Evolutionary conservation across 2,113 vertebrate species (phyloP).

Genomic region (Bostrychus sinensis): DNA sequence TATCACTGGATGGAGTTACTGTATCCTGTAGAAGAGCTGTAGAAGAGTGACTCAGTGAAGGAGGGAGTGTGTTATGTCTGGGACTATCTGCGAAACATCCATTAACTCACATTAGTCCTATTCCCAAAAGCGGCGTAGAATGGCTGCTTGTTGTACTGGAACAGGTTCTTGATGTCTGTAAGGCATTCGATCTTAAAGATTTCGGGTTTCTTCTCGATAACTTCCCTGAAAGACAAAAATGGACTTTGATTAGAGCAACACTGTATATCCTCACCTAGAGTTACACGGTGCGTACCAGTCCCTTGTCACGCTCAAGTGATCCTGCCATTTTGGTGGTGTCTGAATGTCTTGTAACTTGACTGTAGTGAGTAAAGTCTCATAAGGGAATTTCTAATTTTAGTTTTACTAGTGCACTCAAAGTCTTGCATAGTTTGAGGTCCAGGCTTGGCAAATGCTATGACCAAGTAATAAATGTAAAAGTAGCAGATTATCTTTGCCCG

Average conservation of each 20-base stretch:
- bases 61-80: conserved; percentile 25
- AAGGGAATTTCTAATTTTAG: too few relatives aligned
- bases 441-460: too few relatives aligned
- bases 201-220: conserved; percentile 99
- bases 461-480: too few relatives aligned
- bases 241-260: conserved; percentile 28
- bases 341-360: too few relatives aligned
- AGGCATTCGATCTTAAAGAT: conserved; percentile 99
- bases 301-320: too few relatives aligned
- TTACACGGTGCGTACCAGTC: too few relatives aligned
- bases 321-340: too few relatives aligned
- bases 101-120: conserved; percentile 86
- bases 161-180: conserved; percentile 97
- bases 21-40: conserved; percentile 31
- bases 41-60: conserved; percentile 5
- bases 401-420: too few relatives aligned
- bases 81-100: conserved; percentile 35
- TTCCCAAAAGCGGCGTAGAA: conserved; percentile 99
- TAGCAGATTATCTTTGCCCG: too few relatives aligned
- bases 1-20: conserved; percentile 18
- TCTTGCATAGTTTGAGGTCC: too few relatives aligned
- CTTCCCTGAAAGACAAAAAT: conserved; percentile 84
- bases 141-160: conserved; percentile 89
- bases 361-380: too few relatives aligned
- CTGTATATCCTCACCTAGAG: too few relatives aligned